Percentiles rank a stretch among this genome's conserved stretches.
Evolutionary conservation across 2,797 vertebrate genomes (phyloP).

Genomic region (Tokudaia tokunoshimensis): DNA sequence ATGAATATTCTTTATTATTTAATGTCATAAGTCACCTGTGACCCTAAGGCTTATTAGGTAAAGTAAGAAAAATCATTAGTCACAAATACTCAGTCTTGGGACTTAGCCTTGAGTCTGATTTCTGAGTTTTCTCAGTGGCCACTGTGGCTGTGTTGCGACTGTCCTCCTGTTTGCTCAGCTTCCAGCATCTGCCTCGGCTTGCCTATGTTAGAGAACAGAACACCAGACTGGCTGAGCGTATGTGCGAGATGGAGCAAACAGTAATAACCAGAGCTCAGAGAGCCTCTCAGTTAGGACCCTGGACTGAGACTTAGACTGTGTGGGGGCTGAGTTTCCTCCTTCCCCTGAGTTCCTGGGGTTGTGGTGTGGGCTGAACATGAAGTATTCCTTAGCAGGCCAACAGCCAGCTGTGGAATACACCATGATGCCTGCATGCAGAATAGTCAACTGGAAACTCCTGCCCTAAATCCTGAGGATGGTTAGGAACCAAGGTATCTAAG

Average conservation of each 20-base stretch:
- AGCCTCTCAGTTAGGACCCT: background rate
- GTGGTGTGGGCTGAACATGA: background rate
- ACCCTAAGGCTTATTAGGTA: background rate
- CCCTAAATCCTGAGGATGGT: background rate
- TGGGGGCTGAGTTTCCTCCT: background rate
- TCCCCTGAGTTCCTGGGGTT: fast-evolving
- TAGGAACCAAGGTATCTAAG: constrained; percentile 8
- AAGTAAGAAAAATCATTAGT: background rate
- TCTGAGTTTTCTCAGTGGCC: background rate
- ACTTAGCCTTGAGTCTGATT: background rate
- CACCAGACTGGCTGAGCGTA: background rate
- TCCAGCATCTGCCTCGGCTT: background rate
- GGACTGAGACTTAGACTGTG: background rate
- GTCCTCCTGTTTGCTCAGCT: background rate
- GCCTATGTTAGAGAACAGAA: background rate
- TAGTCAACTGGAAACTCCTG: background rate
- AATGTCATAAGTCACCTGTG: background rate
- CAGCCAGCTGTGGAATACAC: fast-evolving
- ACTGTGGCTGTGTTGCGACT: fast-evolving
- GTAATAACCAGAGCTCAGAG: background rate
- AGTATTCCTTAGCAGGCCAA: background rate
- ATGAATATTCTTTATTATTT: background rate
- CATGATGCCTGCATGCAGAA: background rate
- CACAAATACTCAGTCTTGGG: background rate
- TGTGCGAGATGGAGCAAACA: background rate